Conservation (phyloP, 92 coral and sea anemone genomes). For the Diadumene lineata region DNA sequence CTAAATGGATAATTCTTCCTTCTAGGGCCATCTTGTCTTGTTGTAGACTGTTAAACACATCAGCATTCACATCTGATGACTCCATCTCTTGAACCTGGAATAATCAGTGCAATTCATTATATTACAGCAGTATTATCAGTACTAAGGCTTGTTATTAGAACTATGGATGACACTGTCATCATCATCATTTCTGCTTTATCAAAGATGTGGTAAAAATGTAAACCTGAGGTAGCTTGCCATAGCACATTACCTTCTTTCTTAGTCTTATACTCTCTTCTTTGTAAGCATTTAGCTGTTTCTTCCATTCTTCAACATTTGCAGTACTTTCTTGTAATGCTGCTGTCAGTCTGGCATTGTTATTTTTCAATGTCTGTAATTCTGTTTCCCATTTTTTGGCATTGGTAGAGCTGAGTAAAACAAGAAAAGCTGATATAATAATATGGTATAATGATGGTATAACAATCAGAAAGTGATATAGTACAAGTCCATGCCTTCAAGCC, state of each 20-base stretch:
- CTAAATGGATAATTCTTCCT: constrained; percentile 72
- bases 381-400: constrained; percentile 99
- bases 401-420: too few relatives aligned
- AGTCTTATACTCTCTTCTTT: constrained; percentile 87
- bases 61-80: constrained; percentile 58
- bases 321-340: constrained; percentile 99
- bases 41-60: constrained; percentile 61
- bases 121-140: background rate
- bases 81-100: constrained; percentile 87
- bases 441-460: too few relatives aligned
- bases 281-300: constrained; percentile 91
- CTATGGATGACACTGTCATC: too few relatives aligned
- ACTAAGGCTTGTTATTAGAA: too few relatives aligned
- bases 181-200: too few relatives aligned
- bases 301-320: constrained; percentile 98
- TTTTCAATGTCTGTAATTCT: constrained; percentile 90
- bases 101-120: background rate
- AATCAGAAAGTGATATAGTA: too few relatives aligned
- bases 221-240: background rate
- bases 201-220: too few relatives aligned
- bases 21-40: constrained; percentile 81
- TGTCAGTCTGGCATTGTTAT: constrained; percentile 95
- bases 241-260: constrained; percentile 73
- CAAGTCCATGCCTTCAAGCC: too few relatives aligned
- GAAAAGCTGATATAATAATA: too few relatives aligned